phyloP scores from a whole-genome alignment of 2,797 vertebrate genomes.

The Halcyon chelicuti region DNA sequence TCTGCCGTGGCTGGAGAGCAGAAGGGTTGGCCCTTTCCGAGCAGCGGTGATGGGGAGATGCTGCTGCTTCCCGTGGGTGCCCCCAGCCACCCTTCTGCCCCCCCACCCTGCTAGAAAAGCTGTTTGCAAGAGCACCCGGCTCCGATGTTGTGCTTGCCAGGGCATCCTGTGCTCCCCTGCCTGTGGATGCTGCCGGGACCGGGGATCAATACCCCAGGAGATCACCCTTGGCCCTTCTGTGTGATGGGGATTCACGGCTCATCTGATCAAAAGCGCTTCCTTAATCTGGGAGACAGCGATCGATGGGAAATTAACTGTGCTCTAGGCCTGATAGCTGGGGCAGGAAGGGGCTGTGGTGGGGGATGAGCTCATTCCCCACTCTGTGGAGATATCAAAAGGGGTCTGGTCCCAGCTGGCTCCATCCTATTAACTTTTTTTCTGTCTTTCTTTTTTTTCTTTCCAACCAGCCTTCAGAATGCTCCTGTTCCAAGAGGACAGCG shows the following conservation, averaged over 20 bases:
- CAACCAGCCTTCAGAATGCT: neutral
- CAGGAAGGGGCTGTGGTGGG: neutral
- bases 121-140: neutral
- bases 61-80: neutral
- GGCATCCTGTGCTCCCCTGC: neutral
- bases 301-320: constrained; percentile 39
- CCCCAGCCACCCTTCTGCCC: fast-evolving
- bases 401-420: neutral
- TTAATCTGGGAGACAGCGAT: constrained; percentile 3
- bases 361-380: neutral
- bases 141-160: neutral
- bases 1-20: neutral
- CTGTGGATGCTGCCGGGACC: neutral
- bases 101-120: fast-evolving
- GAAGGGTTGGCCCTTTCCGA: neutral
- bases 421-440: neutral
- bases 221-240: neutral
- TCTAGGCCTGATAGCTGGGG: neutral
- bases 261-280: constrained; percentile 19
- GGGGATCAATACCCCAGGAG: neutral
- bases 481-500: neutral
- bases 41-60: neutral
- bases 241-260: neutral
- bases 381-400: fast-evolving
- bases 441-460: neutral